Percentiles rank a stretch among this genome's conserved stretches.
Evolutionary conservation across 2,888 invertebrate genomes (phyloP).

Genomic region (Serripes groenlandicus): DNA sequence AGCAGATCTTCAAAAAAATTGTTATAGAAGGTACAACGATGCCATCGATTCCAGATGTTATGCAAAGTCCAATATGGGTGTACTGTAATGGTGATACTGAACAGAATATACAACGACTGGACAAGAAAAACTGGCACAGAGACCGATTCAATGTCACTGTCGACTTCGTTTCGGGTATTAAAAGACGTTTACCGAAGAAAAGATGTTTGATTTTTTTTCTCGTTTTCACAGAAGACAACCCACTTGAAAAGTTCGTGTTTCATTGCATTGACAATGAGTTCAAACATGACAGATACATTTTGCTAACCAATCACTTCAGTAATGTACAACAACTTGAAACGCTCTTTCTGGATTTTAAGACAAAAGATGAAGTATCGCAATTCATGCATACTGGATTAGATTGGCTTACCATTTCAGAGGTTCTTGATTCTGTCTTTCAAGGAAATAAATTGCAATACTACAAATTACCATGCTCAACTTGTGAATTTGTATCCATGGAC

Average conservation of each 20-base stretch:
- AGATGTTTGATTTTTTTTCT: conserved; percentile 39
- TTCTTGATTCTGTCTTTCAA: background rate
- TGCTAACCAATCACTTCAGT: conserved; percentile 24
- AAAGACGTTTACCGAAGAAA: conserved; percentile 17
- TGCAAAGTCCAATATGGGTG: no score
- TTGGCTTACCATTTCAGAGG: conserved; percentile 11
- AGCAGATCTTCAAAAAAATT: no score
- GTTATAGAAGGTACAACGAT: no score
- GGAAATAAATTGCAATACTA: background rate
- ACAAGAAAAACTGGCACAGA: conserved; percentile 22
- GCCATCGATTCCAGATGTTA: no score
- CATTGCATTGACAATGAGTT: conserved; percentile 28
- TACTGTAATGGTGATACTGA: conserved; percentile 51
- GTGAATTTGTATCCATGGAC: background rate
- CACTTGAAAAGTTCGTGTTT: conserved; percentile 25
- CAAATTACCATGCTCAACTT: background rate
- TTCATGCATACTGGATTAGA: background rate
- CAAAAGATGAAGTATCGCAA: background rate
- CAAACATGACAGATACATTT: conserved; percentile 33
- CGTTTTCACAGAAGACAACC: conserved; percentile 28
- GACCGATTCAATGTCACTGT: conserved; percentile 7
- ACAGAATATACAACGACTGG: background rate
- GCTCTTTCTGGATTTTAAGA: no score
- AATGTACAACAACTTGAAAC: conserved; percentile 14
- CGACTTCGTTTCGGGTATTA: conserved; percentile 4